Percentiles rank a stretch among this genome's conserved stretches.
These are phyloP conservation scores for Hycleus phaleratus DNA, from an alignment of 1,140 invertebrate species.

Conservation along the genomic window DNA sequence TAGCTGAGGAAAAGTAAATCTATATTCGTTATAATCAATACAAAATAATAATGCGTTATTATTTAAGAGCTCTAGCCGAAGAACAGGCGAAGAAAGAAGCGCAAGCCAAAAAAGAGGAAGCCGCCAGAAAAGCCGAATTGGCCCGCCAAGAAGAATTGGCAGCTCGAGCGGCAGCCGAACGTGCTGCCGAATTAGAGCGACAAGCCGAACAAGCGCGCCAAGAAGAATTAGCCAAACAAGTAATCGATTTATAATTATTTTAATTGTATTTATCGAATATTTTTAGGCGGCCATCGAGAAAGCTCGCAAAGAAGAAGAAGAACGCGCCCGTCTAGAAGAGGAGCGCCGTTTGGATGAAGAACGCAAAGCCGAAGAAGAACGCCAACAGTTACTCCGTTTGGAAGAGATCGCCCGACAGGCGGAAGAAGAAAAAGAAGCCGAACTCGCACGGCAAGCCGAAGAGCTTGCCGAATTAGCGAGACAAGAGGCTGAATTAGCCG, in stretches of 20 bases:
- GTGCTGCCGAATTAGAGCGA: slow-evolving; percentile 41
- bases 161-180: slow-evolving; percentile 41
- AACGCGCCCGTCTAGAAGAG: slow-evolving; percentile 44
- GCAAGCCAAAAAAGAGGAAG: slow-evolving; percentile 31
- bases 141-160: slow-evolving; percentile 40
- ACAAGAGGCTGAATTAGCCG: slow-evolving; percentile 52
- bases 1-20: slow-evolving; percentile 52
- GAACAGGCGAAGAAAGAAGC: slow-evolving; percentile 37
- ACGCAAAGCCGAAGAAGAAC: slow-evolving; percentile 45
- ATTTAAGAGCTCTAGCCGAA: slow-evolving; percentile 39
- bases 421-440: slow-evolving; percentile 47
- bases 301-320: slow-evolving; percentile 38
- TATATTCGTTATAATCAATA: not conserved
- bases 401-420: slow-evolving; percentile 49
- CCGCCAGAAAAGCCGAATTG: slow-evolving; percentile 36
- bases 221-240: slow-evolving; percentile 36
- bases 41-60: not conserved
- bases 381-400: slow-evolving; percentile 35
- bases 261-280: not conserved
- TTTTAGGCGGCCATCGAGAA: slow-evolving; percentile 41
- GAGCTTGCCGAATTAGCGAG: slow-evolving; percentile 42
- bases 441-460: slow-evolving; percentile 45
- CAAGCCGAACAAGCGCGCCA: slow-evolving; percentile 37
- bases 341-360: slow-evolving; percentile 47
- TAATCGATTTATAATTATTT: slow-evolving; percentile 5